Evolutionary conservation across 2,113 vertebrate species (phyloP).

Genomic region (Gobius niger): DNA sequence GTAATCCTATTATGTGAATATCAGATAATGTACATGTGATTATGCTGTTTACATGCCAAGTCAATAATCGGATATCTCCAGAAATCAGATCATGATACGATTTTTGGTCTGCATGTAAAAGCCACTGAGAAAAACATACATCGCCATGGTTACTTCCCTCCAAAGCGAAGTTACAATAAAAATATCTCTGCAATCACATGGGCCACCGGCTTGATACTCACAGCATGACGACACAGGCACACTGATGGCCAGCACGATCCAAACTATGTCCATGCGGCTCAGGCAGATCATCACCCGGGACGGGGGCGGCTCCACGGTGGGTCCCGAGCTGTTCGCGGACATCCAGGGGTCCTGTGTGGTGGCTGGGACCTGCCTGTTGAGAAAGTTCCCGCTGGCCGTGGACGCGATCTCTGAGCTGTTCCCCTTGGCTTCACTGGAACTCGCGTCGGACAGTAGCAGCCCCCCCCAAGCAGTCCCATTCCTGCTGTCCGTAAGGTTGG

Average conservation of each 20-base stretch:
- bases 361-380: constrained; percentile 86
- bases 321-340: constrained; percentile 84
- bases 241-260: constrained; percentile 94
- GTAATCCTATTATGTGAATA: too few relatives aligned
- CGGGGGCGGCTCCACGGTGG: constrained; percentile 78
- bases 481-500: constrained; percentile 61
- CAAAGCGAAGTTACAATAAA: too few relatives aligned
- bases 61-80: too few relatives aligned
- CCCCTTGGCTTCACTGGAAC: constrained; percentile 45
- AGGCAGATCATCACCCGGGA: constrained; percentile 88
- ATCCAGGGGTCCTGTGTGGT: constrained; percentile 82
- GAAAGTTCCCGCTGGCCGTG: constrained; percentile 85
- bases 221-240: constrained; percentile 95
- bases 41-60: too few relatives aligned
- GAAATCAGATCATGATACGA: too few relatives aligned
- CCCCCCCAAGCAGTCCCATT: constrained; percentile 59
- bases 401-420: constrained; percentile 77
- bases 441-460: constrained; percentile 41
- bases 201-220: constrained; percentile 73
- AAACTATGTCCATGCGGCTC: constrained; percentile 93
- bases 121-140: too few relatives aligned
- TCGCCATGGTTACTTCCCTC: too few relatives aligned
- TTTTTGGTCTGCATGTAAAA: too few relatives aligned
- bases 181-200: too few relatives aligned
- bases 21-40: too few relatives aligned